phyloP scores from a whole-genome alignment of 1,140 invertebrate genomes.

The Apis laboriosa region DNA sequence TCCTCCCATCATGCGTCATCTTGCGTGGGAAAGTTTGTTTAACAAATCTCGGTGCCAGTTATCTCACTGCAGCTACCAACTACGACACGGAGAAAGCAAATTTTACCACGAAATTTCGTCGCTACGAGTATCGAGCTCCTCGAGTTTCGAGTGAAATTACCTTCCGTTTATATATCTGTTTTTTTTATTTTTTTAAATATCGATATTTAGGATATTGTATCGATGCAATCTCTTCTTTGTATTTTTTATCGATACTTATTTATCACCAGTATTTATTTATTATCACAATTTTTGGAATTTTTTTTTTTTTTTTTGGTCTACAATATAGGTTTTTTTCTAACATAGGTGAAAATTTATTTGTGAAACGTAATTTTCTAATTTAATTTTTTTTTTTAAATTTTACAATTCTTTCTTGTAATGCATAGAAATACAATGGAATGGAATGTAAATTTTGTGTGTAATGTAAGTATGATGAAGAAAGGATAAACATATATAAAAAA shows the following conservation, averaged over 20 bases:
- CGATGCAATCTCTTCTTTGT: not conserved
- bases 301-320: too few relatives aligned
- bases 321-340: too few relatives aligned
- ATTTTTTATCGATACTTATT: not conserved
- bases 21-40: slow-evolving; percentile 58
- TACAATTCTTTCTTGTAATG: too few relatives aligned
- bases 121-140: not conserved
- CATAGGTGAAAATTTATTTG: too few relatives aligned
- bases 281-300: not conserved
- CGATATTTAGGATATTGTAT: too few relatives aligned
- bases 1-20: slow-evolving; percentile 53
- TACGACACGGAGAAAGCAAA: not conserved
- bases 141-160: too few relatives aligned
- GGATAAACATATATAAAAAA: not conserved
- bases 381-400: too few relatives aligned
- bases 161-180: not conserved
- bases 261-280: not conserved
- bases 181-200: too few relatives aligned
- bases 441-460: not conserved
- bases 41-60: slow-evolving; percentile 40
- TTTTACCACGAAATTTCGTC: not conserved
- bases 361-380: too few relatives aligned
- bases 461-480: not conserved
- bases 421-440: too few relatives aligned
- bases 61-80: slow-evolving; percentile 12